phyloP scores from a whole-genome alignment of 2,888 invertebrate genomes.

The Seladonia tumulorum region DNA sequence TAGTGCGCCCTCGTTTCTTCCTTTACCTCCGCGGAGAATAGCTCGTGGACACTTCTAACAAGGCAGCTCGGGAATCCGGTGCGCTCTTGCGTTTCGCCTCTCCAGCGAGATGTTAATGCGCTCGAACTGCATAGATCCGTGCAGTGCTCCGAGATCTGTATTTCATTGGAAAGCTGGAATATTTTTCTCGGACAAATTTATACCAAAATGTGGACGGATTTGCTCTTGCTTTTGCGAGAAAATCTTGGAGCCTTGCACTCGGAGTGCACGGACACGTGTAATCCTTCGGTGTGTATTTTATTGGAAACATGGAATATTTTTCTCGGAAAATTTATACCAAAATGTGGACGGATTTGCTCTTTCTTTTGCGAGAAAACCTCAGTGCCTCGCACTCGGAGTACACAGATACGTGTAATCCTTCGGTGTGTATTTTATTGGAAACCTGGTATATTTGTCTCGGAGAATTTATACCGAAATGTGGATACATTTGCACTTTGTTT shows the following conservation, averaged over 20 bases:
- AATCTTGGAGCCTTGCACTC: no score
- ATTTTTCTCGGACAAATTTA: neutral
- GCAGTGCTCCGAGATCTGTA: neutral
- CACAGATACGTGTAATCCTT: no score
- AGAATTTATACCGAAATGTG: neutral
- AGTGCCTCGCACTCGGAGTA: no score
- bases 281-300: no score
- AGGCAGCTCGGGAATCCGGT: neutral
- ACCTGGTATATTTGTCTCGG: neutral
- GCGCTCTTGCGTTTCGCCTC: neutral
- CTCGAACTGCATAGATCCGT: neutral
- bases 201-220: neutral
- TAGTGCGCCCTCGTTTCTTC: slow-evolving; percentile 8
- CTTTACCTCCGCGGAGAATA: neutral
- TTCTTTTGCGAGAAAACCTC: neutral
- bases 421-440: no score
- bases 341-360: neutral
- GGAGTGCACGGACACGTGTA: no score
- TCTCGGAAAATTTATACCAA: neutral
- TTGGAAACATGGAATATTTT: no score
- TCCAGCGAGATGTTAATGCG: neutral
- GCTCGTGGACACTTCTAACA: neutral
- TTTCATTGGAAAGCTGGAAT: neutral
- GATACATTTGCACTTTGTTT: neutral
- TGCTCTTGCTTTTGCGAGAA: neutral